Conservation (phyloP, 2,888 invertebrate species). For the Apodemia hepburni region DNA sequence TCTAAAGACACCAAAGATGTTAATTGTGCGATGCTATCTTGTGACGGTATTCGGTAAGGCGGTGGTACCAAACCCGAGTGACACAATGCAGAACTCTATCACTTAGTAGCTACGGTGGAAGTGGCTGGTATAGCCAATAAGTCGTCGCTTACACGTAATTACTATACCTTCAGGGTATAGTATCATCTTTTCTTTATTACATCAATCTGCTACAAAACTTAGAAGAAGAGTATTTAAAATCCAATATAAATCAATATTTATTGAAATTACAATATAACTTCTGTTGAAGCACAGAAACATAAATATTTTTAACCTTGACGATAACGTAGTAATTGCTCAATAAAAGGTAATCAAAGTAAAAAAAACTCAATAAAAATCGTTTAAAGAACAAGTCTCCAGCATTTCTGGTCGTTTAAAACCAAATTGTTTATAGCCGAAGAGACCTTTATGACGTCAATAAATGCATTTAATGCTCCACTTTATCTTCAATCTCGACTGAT, state of each 20-base stretch:
- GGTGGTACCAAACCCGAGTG: too few species aligned
- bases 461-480: constrained; percentile 28
- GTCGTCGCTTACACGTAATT: too few species aligned
- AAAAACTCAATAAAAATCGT: background rate
- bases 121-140: too few species aligned
- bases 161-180: too few species aligned
- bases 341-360: background rate
- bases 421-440: constrained; percentile 3
- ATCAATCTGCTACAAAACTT: too few species aligned
- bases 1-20: too few species aligned
- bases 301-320: background rate
- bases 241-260: background rate
- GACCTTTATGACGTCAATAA: constrained; percentile 26
- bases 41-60: too few species aligned
- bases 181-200: too few species aligned
- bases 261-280: background rate
- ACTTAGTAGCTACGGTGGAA: too few species aligned
- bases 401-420: background rate
- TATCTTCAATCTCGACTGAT: constrained; percentile 36
- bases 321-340: background rate
- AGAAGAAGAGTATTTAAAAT: background rate
- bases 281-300: background rate
- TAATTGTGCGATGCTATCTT: too few species aligned
- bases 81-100: too few species aligned
- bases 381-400: background rate